These are phyloP conservation scores for Trypoxylon attenuatum DNA, from an alignment of 2,888 invertebrate species.

Conservation along the genomic window DNA sequence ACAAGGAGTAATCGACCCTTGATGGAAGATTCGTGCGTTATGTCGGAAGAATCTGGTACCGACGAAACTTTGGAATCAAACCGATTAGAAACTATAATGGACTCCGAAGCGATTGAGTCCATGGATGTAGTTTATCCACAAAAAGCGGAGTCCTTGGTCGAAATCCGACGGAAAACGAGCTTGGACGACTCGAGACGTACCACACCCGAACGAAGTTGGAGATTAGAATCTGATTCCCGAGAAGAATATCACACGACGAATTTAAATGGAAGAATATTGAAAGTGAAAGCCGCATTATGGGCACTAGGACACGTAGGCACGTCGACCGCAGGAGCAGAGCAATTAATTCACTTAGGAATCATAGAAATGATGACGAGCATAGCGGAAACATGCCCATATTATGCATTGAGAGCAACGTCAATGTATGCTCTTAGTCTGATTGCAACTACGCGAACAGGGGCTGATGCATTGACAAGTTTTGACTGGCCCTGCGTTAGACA, in stretches of 20 bases:
- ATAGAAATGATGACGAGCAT: slow-evolving; percentile 78
- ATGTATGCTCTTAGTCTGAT: slow-evolving; percentile 92
- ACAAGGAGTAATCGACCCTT: slow-evolving; percentile 52
- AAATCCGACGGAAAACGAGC: slow-evolving; percentile 65
- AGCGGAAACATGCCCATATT: slow-evolving; percentile 88
- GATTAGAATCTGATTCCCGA: slow-evolving; percentile 50
- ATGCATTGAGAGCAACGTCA: slow-evolving; percentile 92
- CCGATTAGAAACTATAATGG: slow-evolving; percentile 70
- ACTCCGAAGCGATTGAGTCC: slow-evolving; percentile 64
- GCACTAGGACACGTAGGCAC: slow-evolving; percentile 89
- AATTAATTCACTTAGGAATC: slow-evolving; percentile 79
- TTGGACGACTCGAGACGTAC: slow-evolving; percentile 68
- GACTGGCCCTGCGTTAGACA: slow-evolving; percentile 71
- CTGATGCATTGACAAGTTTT: slow-evolving; percentile 79
- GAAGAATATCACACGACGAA: slow-evolving; percentile 52
- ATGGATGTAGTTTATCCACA: slow-evolving; percentile 47
- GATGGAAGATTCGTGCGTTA: slow-evolving; percentile 56
- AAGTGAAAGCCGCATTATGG: slow-evolving; percentile 93
- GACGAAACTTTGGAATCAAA: slow-evolving; percentile 62
- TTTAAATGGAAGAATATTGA: slow-evolving; percentile 77
- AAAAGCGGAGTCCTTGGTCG: slow-evolving; percentile 59
- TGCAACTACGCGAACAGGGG: slow-evolving; percentile 88
- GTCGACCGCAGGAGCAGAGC: slow-evolving; percentile 84
- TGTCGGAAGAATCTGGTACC: slow-evolving; percentile 61
- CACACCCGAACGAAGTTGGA: slow-evolving; percentile 68